phyloP scores from a whole-genome alignment of 1,140 invertebrate species.

The Monomorium pharaonis region DNA sequence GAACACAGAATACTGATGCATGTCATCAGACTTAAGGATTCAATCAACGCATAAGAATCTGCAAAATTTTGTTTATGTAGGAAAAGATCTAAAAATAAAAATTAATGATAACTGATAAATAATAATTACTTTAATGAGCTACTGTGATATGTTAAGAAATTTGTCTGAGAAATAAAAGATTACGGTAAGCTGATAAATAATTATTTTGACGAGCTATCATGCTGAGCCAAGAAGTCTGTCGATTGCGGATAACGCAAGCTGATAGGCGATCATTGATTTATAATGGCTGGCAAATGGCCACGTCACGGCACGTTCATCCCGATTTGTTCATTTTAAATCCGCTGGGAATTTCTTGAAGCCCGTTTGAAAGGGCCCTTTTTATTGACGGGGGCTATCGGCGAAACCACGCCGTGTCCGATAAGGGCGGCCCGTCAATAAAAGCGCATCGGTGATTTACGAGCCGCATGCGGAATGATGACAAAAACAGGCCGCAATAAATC shows the following conservation, averaged over 20 bases:
- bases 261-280: constrained; percentile 23
- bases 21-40: no score
- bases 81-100: background rate
- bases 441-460: constrained; percentile 38
- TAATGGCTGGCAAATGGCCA: constrained; percentile 19
- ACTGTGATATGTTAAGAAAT: background rate
- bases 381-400: constrained; percentile 18
- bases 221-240: background rate
- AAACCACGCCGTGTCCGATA: constrained; percentile 22
- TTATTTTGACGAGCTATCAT: background rate
- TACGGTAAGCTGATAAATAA: background rate
- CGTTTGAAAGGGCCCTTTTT: constrained; percentile 28
- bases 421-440: constrained; percentile 50
- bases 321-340: constrained; percentile 17
- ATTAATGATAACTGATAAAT: background rate
- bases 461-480: constrained; percentile 47
- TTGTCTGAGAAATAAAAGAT: no score
- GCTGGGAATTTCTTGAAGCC: constrained; percentile 40
- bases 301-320: background rate
- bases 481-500: constrained; percentile 58
- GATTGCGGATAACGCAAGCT: background rate
- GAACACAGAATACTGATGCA: no score
- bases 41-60: no score
- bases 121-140: background rate
- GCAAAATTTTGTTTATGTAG: background rate